Evolutionary conservation across 2,113 vertebrate species (phyloP).

Genomic region (Cricetomys ansorgei): DNA sequence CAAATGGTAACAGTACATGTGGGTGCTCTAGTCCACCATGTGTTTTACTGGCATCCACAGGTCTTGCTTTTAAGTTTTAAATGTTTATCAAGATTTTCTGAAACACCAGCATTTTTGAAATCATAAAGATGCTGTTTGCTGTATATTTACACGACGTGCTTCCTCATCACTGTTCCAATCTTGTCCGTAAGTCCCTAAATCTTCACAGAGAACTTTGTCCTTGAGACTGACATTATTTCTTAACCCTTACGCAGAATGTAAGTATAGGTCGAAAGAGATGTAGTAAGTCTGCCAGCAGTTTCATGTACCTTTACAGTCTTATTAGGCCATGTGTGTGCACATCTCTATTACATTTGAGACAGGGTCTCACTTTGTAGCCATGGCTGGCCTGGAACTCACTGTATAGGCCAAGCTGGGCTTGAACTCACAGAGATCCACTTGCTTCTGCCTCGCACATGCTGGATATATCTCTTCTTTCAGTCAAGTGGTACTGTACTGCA

Average conservation of each 20-base stretch:
- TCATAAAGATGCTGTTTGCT: neutral
- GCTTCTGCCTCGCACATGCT: neutral
- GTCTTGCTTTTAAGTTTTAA: constrained; percentile 43
- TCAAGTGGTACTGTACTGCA: neutral
- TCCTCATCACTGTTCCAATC: constrained; percentile 12
- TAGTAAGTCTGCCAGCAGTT: neutral
- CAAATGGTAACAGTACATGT: neutral
- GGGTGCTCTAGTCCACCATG: neutral
- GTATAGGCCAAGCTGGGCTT: neutral
- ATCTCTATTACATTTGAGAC: neutral
- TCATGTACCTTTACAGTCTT: neutral
- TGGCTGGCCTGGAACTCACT: neutral
- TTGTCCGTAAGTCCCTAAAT: constrained; percentile 5
- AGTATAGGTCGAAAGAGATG: neutral
- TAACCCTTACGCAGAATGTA: constrained; percentile 3
- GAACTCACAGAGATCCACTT: neutral
- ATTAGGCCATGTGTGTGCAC: neutral
- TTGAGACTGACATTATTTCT: constrained; percentile 38
- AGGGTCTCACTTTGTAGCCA: neutral
- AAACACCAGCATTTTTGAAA: constrained; percentile 37
- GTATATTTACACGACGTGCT: constrained; percentile 28
- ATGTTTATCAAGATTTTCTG: constrained; percentile 42
- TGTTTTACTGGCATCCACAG: constrained; percentile 8
- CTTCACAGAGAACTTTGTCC: neutral
- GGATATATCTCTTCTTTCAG: neutral